Evolutionary conservation across 2,888 invertebrate species (phyloP).

Genomic region (Phrixothrix hirtus): DNA sequence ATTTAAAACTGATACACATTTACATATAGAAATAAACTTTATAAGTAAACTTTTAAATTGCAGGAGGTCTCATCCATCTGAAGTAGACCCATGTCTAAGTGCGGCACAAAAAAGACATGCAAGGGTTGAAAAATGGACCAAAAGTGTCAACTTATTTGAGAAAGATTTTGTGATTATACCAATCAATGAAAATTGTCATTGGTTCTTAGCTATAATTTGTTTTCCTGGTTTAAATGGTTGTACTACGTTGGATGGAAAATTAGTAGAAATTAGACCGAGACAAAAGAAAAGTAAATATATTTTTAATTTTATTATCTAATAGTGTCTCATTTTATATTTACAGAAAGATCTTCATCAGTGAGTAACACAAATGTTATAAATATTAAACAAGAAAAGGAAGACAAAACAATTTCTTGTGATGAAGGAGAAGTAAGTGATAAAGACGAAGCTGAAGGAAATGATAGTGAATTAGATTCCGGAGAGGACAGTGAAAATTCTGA

Average conservation of each 20-base stretch:
- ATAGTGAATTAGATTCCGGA: conserved; percentile 67
- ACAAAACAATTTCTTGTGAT: conserved; percentile 65
- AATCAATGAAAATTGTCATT: conserved; percentile 97
- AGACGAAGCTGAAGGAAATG: conserved; percentile 73
- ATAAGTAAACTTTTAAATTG: conserved; percentile 13
- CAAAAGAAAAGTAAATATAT: conserved; percentile 57
- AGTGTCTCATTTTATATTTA: conserved; percentile 44
- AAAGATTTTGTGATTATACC: conserved; percentile 97
- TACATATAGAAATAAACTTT: too few relatives aligned
- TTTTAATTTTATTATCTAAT: background rate
- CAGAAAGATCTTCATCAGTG: conserved; percentile 64
- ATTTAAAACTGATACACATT: background rate
- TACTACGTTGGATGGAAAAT: conserved; percentile 68
- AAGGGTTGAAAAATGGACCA: conserved; percentile 94
- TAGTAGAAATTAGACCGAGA: conserved; percentile 56
- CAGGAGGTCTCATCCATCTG: conserved; percentile 63
- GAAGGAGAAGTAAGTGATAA: conserved; percentile 73
- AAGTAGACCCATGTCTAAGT: conserved; percentile 68
- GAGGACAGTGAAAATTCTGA: conserved; percentile 56
- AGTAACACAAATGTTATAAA: conserved; percentile 68
- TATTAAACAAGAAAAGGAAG: conserved; percentile 56
- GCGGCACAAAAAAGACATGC: conserved; percentile 85
- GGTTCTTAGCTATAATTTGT: conserved; percentile 97
- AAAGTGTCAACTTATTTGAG: conserved; percentile 92
- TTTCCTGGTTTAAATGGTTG: conserved; percentile 82